Conservation (phyloP, 2,113 vertebrate genomes). For the Poeciliopsis retropinna region DNA sequence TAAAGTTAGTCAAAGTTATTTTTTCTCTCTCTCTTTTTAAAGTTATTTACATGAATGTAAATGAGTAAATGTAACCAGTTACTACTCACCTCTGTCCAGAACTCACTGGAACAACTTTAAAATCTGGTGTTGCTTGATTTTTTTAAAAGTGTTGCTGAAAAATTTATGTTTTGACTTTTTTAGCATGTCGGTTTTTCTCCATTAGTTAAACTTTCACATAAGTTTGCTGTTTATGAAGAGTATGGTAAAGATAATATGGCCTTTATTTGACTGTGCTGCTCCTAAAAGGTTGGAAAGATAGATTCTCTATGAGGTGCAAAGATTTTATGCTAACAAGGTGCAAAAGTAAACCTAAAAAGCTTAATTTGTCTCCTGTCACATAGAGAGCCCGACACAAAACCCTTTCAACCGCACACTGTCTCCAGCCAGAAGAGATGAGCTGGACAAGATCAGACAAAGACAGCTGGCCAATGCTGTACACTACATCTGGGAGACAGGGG, state of each 20-base stretch:
- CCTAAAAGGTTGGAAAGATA: not conserved
- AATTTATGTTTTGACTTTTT: not conserved
- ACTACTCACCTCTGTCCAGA: too few relatives aligned
- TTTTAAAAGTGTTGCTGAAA: not conserved
- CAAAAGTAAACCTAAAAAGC: not conserved
- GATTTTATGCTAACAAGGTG: not conserved
- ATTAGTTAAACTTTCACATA: not conserved
- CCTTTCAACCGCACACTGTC: constrained; percentile 76
- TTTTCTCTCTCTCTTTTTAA: too few relatives aligned
- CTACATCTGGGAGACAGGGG: constrained; percentile 88
- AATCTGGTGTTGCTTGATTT: too few relatives aligned
- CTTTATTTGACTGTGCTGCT: not conserved
- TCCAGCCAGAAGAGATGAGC: constrained; percentile 73
- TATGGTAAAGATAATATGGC: not conserved
- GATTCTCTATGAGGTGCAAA: not conserved
- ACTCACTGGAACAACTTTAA: too few relatives aligned
- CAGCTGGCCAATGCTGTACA: constrained; percentile 83
- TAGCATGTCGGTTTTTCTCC: not conserved
- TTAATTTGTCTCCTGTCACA: not conserved
- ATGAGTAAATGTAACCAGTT: too few relatives aligned
- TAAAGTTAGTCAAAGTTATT: too few relatives aligned
- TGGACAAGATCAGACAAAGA: constrained; percentile 74
- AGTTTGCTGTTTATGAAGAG: not conserved
- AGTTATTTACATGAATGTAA: too few relatives aligned
- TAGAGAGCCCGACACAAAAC: constrained; percentile 79